Evolutionary conservation across 2,888 invertebrate genomes (phyloP).

Genomic region (Drosophila mulleri): DNA sequence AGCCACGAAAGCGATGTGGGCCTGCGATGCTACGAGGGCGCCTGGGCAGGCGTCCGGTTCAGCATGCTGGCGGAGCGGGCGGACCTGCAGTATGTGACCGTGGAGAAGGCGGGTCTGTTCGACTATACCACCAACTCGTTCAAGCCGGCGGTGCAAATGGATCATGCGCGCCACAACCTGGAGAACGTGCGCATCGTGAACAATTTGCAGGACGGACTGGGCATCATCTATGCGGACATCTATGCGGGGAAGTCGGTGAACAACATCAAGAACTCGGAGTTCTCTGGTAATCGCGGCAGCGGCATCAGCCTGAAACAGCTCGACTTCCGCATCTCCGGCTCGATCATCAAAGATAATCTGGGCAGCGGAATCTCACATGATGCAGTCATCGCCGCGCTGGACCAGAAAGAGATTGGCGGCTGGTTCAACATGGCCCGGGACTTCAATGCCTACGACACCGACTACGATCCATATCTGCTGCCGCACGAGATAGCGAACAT

Average conservation of each 20-base stretch:
- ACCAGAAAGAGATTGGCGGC: constrained; percentile 96
- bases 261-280: constrained; percentile 93
- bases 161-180: constrained; percentile 92
- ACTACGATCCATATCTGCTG: constrained; percentile 90
- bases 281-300: constrained; percentile 93
- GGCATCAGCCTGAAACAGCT: constrained; percentile 96
- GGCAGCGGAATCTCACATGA: constrained; percentile 96
- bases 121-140: constrained; percentile 96
- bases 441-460: constrained; percentile 88
- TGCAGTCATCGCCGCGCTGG: constrained; percentile 92
- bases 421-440: constrained; percentile 93
- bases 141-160: constrained; percentile 95
- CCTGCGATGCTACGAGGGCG: constrained; percentile 94
- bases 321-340: constrained; percentile 92
- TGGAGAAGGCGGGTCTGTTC: constrained; percentile 96
- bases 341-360: constrained; percentile 92
- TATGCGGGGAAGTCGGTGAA: constrained; percentile 94
- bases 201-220: constrained; percentile 96
- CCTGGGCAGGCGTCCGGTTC: constrained; percentile 97
- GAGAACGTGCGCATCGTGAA: constrained; percentile 92
- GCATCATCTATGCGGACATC: constrained; percentile 97
- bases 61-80: constrained; percentile 95
- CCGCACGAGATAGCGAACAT: constrained; percentile 88
- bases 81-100: constrained; percentile 93
- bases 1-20: constrained; percentile 95